Conservation (phyloP, 1,140 invertebrate genomes). For the Drosophila takahashii region DNA sequence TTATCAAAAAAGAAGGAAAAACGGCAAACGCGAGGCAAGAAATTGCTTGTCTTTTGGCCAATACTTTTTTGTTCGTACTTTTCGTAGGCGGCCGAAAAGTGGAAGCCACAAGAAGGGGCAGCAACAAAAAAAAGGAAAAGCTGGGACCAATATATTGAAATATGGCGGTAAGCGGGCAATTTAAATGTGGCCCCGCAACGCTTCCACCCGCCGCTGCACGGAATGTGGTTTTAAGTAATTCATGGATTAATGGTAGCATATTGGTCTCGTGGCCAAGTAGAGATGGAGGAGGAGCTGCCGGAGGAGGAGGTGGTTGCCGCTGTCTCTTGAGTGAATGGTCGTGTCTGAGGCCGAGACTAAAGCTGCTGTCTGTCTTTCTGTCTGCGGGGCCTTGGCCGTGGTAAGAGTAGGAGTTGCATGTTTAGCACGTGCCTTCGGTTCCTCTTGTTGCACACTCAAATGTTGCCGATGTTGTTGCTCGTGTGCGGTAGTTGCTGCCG, state of each 20-base stretch:
- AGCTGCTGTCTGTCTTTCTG: conserved; percentile 42
- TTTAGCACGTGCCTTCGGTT: conserved; percentile 76
- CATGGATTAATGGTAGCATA: conserved; percentile 83
- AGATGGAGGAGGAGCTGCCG: not conserved
- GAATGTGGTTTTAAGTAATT: conserved; percentile 83
- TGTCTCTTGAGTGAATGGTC: conserved; percentile 75
- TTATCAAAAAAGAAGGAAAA: conserved; percentile 52
- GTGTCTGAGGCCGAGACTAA: conserved; percentile 46
- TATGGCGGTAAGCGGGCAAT: conserved; percentile 82
- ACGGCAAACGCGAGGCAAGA: conserved; percentile 47
- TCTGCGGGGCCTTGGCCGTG: conserved; percentile 59
- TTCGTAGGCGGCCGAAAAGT: conserved; percentile 66
- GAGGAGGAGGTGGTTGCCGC: conserved; percentile 2
- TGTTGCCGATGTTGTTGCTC: conserved; percentile 52
- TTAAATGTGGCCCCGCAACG: conserved; percentile 64
- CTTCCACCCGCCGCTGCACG: conserved; percentile 45
- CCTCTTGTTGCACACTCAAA: conserved; percentile 42
- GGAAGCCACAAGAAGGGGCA: conserved; percentile 30
- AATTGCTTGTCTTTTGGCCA: conserved; percentile 66
- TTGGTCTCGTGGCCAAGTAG: conserved; percentile 53
- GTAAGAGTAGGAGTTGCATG: conserved; percentile 81
- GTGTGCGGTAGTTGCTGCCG: conserved; percentile 61
- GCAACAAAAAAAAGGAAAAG: not conserved
- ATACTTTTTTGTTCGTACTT: conserved; percentile 16
- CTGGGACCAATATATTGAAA: conserved; percentile 73